Evolutionary conservation across 2,888 invertebrate genomes (phyloP), one percentile per base, ranked within the genome.

Genomic region (Calliopum simillimum): DNA sequence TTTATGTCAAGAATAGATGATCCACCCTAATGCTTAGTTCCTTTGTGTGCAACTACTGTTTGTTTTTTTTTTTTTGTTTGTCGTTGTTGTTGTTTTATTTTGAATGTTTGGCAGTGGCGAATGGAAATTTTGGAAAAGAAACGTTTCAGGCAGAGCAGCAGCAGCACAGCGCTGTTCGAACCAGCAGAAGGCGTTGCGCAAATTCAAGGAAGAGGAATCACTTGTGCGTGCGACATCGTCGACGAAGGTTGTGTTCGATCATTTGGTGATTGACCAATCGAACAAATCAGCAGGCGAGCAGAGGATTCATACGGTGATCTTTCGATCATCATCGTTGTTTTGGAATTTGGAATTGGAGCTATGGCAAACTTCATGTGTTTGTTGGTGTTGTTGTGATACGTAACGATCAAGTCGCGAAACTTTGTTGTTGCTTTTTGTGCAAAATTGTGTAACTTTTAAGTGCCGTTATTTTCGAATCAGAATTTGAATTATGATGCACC

Each of bases 201-300:
- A 76, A 78, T 77, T 77, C 71, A 75, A 76, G 76, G 75, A 72
- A 77, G 75, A 82, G 79, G 82, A 84, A 82, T 84, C 84, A 84
- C 79, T 84, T 82, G 82, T 81, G 79, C 81, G 81, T 82, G 80
- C 80, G 78, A 82, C 80, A 77, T 82, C 79, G 75, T 67, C 77
- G 80, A 76, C 73, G 77, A 80, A 79, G 81, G 84, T 84, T 81
- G 81, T 79, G 33, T 59, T 46, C 53, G 19, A 43, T 71, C 70
- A 69, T 47, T 69, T 43, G 69, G 65, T 56, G 62, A 13, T 2
- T 3, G 23, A 21, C 4, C 21, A 1, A 51, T 51, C 19, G 19
- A 51, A 5, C 4, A 23, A 53, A 23, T 21, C 53, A 23, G 19
- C 53, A 23, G 53, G 53, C 16, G 16, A 49, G 41, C 19, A 46